These are phyloP conservation scores for Ascaphus truei DNA, from an alignment of 2,113 vertebrate genomes.

Conservation along the genomic window DNA sequence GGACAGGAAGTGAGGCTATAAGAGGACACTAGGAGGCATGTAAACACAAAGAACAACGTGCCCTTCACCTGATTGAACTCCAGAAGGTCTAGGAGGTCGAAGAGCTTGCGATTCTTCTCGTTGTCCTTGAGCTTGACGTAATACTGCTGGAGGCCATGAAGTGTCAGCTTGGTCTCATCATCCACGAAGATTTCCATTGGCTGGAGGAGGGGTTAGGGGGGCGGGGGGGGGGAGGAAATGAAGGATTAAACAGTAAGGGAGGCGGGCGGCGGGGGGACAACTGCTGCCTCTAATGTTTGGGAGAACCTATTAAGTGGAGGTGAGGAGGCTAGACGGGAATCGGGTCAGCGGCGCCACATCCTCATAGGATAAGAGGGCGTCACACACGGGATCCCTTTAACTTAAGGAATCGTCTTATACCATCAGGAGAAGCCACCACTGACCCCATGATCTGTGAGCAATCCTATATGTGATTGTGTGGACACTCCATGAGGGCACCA, in stretches of 20 bases:
- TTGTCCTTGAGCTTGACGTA: constrained; percentile 84
- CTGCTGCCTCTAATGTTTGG: not conserved
- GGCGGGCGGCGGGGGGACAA: constrained; percentile 48
- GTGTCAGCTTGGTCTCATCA: constrained; percentile 79
- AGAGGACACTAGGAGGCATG: too few relatives aligned
- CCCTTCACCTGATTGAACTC: constrained; percentile 79
- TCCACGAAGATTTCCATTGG: constrained; percentile 84
- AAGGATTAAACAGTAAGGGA: constrained; percentile 52
- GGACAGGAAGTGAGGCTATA: too few relatives aligned
- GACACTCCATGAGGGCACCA: too few relatives aligned
- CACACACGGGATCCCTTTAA: too few relatives aligned
- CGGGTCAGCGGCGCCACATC: too few relatives aligned
- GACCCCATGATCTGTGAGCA: too few relatives aligned
- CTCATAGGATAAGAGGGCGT: too few relatives aligned
- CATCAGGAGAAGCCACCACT: too few relatives aligned
- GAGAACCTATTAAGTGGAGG: constrained; percentile 2
- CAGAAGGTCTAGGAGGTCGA: constrained; percentile 75
- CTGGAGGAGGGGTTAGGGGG: constrained; percentile 57
- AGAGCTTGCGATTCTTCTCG: constrained; percentile 81
- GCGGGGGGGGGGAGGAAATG: constrained; percentile 41
- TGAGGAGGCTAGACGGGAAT: too few relatives aligned
- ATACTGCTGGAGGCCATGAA: constrained; percentile 79
- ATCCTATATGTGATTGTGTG: too few relatives aligned
- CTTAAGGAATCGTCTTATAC: too few relatives aligned
- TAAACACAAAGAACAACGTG: too few relatives aligned